Evolutionary conservation across 2,113 vertebrate species (phyloP), one percentile per base, ranked within the genome.

Genomic region (Notiomystis cincta): DNA sequence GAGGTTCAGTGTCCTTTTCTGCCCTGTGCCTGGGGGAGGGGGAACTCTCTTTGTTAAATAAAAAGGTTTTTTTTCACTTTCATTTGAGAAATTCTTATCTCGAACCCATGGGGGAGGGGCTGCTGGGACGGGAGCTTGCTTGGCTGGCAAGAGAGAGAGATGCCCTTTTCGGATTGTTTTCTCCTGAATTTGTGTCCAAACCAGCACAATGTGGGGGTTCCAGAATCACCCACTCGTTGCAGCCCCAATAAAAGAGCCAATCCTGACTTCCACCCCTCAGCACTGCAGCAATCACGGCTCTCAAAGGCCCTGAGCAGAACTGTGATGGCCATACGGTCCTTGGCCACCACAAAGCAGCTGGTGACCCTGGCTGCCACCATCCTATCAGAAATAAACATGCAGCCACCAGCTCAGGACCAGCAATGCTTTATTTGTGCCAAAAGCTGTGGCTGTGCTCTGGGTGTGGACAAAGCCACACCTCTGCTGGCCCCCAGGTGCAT

Each of bases 401-500:
- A 71, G 42, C 56, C 62, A 35, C 31, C 57, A 35, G 17, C n/a
- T 53, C 47, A n/a, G 42, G 35, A 9, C 35, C 66, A 27, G 16
- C 51, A 33, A 4, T 5, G 0, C 6, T 95, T 95, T 84, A 90
- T 94, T 94, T 56, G 25, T 5, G 2, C 33, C 30, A 7, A 19
- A 37, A 38, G 10, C n/a, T 5, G 1, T 8, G 31, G 24, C 1
- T 14, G 31, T 11, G 50, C 5, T 7, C 13, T 47, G 57, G 27
- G 5, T 48, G 30, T 1, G 1, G 19, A 16, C 7, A 48, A 18
- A 42, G 5, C 19, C 44, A 14, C 53, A 13, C 10, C 48, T 10
- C 9, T 0, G 0, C 25, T 45, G 11, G 2, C n/a, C 0, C 1
- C 0, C 0, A 5, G 28, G 35, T 21, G 50, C 50, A 4, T 23